These are phyloP conservation scores for Potamilus streckersoni DNA, from an alignment of 1,140 invertebrate genomes.

Conservation along the genomic window DNA sequence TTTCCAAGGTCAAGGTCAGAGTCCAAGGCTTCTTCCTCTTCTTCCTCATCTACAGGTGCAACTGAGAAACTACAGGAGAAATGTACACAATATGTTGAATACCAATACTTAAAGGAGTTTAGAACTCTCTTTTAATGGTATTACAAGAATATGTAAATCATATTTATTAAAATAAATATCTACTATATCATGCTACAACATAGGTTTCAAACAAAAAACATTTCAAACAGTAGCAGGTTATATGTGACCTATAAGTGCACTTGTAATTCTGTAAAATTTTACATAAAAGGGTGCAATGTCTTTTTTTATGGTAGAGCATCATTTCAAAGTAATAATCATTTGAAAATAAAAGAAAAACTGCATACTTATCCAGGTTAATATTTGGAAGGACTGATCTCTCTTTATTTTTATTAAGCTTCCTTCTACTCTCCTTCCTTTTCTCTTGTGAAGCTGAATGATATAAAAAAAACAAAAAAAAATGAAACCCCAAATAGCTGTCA, in stretches of 20 bases:
- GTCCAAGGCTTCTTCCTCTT: constrained; percentile 58
- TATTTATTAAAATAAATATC: too few relatives aligned
- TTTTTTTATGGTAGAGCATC: neutral
- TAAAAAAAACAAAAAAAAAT: too few relatives aligned
- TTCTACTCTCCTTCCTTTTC: constrained; percentile 16
- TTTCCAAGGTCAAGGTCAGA: constrained; percentile 31
- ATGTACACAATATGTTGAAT: neutral
- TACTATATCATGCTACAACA: too few relatives aligned
- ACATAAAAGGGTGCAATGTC: neutral
- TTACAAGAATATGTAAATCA: too few relatives aligned
- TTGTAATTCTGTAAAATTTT: too few relatives aligned
- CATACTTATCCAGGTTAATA: constrained; percentile 70
- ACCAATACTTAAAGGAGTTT: too few relatives aligned
- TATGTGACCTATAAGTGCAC: too few relatives aligned
- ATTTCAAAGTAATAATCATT: neutral
- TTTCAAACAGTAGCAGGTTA: too few relatives aligned
- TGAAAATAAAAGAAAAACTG: constrained; percentile 3
- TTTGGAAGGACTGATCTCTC: neutral
- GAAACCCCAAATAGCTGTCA: too few relatives aligned
- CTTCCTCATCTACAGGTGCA: constrained; percentile 72
- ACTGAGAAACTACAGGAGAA: constrained; percentile 70
- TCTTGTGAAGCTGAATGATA: too few relatives aligned
- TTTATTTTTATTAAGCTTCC: neutral
- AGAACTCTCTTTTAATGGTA: too few relatives aligned
- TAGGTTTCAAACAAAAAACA: too few relatives aligned